A percentile compares a stretch with the other conserved stretches of the same genome.
These are phyloP conservation scores for Drosophila diplacantha DNA, from an alignment of 2,888 invertebrate species.

Conservation along the genomic window DNA sequence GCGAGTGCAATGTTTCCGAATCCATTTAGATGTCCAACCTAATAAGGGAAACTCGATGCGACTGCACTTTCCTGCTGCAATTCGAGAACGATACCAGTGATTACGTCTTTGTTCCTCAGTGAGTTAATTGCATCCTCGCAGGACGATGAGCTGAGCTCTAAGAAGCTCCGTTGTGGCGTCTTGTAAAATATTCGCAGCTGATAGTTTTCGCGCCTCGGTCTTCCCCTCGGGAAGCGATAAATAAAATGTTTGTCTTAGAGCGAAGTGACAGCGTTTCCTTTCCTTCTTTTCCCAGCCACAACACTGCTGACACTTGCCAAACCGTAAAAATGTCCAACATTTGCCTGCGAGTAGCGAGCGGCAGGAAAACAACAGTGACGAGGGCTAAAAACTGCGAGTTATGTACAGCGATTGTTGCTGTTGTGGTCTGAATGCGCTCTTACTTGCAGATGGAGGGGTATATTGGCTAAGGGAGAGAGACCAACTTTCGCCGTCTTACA, in stretches of 20 bases:
- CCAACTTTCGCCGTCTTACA: too few relatives aligned
- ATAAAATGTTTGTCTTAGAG: slow-evolving; percentile 40
- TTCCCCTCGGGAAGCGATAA: slow-evolving; percentile 31
- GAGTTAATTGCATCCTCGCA: slow-evolving; percentile 14
- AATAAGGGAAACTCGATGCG: slow-evolving; percentile 37
- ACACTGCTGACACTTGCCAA: slow-evolving; percentile 65
- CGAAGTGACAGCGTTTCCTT: slow-evolving; percentile 31
- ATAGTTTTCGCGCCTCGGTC: slow-evolving; percentile 24
- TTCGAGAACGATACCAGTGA: not conserved
- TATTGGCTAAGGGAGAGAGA: not conserved
- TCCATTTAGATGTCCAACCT: slow-evolving; percentile 51
- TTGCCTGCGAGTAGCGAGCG: slow-evolving; percentile 47
- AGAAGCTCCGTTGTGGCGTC: not conserved
- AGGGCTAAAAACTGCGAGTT: slow-evolving; percentile 49
- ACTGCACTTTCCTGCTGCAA: slow-evolving; percentile 22
- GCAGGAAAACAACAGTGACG: slow-evolving; percentile 39
- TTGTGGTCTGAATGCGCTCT: slow-evolving; percentile 47
- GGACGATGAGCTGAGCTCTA: not conserved
- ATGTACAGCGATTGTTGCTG: slow-evolving; percentile 56
- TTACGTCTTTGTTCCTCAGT: not conserved
- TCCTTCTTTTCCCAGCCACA: slow-evolving; percentile 27
- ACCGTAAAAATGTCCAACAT: slow-evolving; percentile 68
- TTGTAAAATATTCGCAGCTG: slow-evolving; percentile 3
- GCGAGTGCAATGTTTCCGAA: slow-evolving; percentile 32
- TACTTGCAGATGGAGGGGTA: too few relatives aligned